Conservation (phyloP, 30 jellyfish, hydroid and myxozoan species). For the Cassiopea andromeda region DNA sequence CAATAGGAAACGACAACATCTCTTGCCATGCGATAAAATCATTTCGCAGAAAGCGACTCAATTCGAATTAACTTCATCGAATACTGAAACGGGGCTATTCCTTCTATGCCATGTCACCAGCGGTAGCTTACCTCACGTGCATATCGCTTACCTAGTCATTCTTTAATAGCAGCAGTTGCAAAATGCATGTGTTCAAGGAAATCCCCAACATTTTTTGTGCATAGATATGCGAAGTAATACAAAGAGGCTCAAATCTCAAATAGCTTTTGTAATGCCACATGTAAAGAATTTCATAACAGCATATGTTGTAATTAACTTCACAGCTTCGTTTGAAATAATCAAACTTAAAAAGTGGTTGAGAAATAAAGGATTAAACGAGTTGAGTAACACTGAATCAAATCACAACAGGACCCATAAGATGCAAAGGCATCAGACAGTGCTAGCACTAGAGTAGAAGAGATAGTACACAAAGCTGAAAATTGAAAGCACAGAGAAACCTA, state of each 20-base stretch:
- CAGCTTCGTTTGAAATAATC: not conserved
- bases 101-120: not conserved
- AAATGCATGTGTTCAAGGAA: no score
- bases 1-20: constrained; percentile 9
- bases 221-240: not conserved
- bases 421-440: no score
- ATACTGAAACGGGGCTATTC: not conserved
- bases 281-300: not conserved
- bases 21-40: not conserved
- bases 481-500: no score
- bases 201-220: not conserved
- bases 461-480: no score
- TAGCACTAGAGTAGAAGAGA: no score
- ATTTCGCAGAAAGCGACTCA: constrained; percentile 9
- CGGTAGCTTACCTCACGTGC: not conserved
- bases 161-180: no score
- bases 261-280: not conserved
- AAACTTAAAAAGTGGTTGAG: not conserved
- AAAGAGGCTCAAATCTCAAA: not conserved
- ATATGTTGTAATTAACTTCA: not conserved
- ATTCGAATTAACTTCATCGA: not conserved
- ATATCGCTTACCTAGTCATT: no score
- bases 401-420: no score
- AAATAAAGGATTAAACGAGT: not conserved
- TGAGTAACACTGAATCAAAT: no score